Evolutionary conservation across 2,888 invertebrate genomes (phyloP).

Genomic region (Amiota minor): DNA sequence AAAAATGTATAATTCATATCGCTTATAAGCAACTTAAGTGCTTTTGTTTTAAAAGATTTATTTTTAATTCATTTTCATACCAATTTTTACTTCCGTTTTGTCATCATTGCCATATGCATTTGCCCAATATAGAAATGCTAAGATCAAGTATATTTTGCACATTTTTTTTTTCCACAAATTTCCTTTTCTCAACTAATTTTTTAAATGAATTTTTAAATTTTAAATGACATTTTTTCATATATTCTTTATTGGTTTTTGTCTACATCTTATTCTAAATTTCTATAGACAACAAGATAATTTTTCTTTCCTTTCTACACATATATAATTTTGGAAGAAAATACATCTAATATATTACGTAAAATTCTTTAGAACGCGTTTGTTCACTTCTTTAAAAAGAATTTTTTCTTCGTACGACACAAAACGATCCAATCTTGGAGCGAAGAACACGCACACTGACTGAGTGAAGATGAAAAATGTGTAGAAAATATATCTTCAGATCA

Average conservation of each 20-base stretch:
- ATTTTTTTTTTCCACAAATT: constrained; percentile 47
- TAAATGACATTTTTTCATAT: constrained; percentile 55
- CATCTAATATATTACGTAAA: constrained; percentile 38
- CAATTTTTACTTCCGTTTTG: constrained; percentile 61
- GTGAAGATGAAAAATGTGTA: not conserved
- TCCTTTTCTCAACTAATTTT: constrained; percentile 43
- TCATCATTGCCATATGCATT: constrained; percentile 46
- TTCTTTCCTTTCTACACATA: constrained; percentile 28
- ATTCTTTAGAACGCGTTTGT: not conserved
- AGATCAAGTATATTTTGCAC: constrained; percentile 51
- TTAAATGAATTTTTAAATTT: constrained; percentile 6
- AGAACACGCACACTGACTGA: constrained; percentile 62
- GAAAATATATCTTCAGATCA: constrained; percentile 17
- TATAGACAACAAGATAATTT: constrained; percentile 48
- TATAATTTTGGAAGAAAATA: constrained; percentile 22
- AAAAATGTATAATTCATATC: constrained; percentile 12
- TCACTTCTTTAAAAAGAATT: not conserved
- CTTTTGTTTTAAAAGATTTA: too few species aligned
- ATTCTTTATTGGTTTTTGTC: constrained; percentile 36
- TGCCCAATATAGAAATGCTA: constrained; percentile 45
- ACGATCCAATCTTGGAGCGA: constrained; percentile 62
- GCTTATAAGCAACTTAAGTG: not conserved
- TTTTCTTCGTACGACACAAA: constrained; percentile 24
- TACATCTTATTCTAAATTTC: constrained; percentile 34
- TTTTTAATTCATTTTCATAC: constrained; percentile 47